Evolutionary conservation across 1,140 invertebrate genomes (phyloP), one percentile per base, ranked within the genome.

Genomic region (Littorina saxatilis): DNA sequence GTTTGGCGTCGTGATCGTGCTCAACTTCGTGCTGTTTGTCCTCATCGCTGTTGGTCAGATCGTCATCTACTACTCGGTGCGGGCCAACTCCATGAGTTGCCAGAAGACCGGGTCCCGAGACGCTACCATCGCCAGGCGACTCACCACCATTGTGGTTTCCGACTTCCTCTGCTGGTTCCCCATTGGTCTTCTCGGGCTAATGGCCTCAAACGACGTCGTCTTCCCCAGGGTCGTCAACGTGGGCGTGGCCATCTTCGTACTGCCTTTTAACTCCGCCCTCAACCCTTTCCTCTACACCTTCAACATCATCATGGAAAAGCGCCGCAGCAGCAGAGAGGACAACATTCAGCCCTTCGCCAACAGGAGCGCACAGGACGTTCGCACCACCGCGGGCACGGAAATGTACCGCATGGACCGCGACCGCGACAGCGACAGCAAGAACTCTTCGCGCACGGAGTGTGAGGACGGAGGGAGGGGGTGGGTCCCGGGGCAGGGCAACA

Each of bases 281-380:
- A 87, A 87, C 29, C 86, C 86, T 0, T 82, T 88, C 35, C 72
- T 88, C 9, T 88, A 88, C 73, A 86, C 87, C 4, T 52, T 58
- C 29, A 81, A 81, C 72, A 32, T 70, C 20, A 35, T 81, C 13
- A 20, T 58, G 50, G 35, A 70, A 32, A 70, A 70, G 37, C 17
- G 66, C 7, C 58, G 58, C 23, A 7, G 58, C 23, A 7, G 7
- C 29, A 7, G 29, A 47, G 17, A 17, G 7, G 17, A 47, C 43
- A 17, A 47, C 7, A 47, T 47, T 5, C 43, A 17, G 5, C 43
- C 5, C 43, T 47, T 47, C 17, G 43, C 5, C 7, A 63, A 63
- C 7, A 63, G n/a, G 7, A n/a, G n/a, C 5, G 7, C 43, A 17
- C 7, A 9, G 17, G 7, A 47, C 43, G 58, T 9, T 7, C 7